Conservation (phyloP, 1,140 invertebrate species). For the Odontomachus brunneus region DNA sequence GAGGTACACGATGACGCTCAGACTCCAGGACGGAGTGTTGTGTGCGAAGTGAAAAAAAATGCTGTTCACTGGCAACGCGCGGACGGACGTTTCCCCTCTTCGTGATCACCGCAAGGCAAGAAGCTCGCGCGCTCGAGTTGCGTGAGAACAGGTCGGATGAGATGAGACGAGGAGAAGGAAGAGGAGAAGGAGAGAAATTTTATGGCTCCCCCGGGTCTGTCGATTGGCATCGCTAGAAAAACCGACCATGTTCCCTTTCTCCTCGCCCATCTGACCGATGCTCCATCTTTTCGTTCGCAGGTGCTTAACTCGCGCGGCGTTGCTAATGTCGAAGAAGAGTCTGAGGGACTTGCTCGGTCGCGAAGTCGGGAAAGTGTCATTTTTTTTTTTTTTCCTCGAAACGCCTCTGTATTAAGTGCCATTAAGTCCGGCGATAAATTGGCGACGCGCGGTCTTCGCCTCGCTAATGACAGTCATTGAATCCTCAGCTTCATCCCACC, state of each 20-base stretch:
- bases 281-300: background rate
- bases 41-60: constrained; percentile 53
- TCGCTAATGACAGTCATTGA: no score
- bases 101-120: constrained; percentile 71
- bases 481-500: no score
- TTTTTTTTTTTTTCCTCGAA: no score
- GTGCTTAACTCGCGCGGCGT: constrained; percentile 31
- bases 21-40: background rate
- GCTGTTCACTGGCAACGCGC: constrained; percentile 46
- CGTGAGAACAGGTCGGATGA: constrained; percentile 68
- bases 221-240: constrained; percentile 68
- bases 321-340: constrained; percentile 42
- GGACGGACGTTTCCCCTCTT: constrained; percentile 65
- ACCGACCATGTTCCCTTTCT: constrained; percentile 12
- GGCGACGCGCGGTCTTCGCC: no score
- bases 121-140: constrained; percentile 72
- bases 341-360: no score
- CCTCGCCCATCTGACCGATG: background rate
- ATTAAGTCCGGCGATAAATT: background rate
- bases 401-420: background rate
- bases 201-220: constrained; percentile 64
- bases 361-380: constrained; percentile 10
- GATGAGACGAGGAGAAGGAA: no score
- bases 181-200: constrained; percentile 67
- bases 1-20: background rate